phyloP scores from a whole-genome alignment of 2,113 vertebrate species.

The Emydura subglobosa region DNA sequence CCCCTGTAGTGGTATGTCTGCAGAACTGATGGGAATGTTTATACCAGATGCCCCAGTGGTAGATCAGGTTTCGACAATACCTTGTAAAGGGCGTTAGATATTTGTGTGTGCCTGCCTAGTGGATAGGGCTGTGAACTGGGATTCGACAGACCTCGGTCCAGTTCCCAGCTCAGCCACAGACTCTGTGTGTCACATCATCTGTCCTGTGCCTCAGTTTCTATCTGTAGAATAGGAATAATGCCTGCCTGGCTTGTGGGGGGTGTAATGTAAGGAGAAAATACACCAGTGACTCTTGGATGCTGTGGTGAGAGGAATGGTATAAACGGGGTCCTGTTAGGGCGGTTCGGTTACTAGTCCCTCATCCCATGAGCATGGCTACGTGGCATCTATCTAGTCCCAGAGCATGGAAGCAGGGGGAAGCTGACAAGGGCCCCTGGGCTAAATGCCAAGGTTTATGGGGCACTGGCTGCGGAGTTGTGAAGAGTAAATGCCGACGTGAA shows the following conservation, averaged over 20 bases:
- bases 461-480: not conserved
- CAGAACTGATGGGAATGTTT: not conserved
- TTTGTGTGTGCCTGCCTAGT: not conserved
- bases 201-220: no score
- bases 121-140: not conserved
- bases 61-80: not conserved
- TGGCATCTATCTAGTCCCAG: no score
- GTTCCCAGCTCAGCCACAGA: no score
- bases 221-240: no score
- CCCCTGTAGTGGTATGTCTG: not conserved
- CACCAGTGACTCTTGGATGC: not conserved
- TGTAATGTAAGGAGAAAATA: not conserved
- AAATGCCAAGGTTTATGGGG: not conserved
- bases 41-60: not conserved
- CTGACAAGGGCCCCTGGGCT: no score
- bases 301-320: not conserved
- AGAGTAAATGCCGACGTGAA: not conserved
- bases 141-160: no score
- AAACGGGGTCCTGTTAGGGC: not conserved
- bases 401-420: no score
- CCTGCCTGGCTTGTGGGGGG: no score
- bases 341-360: not conserved
- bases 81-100: not conserved
- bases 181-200: no score
- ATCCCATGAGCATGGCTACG: no score